A percentile compares a stretch with the other conserved stretches of the same genome.
Conservation (phyloP, 2,888 invertebrate species). For the Tenthredo notha region DNA sequence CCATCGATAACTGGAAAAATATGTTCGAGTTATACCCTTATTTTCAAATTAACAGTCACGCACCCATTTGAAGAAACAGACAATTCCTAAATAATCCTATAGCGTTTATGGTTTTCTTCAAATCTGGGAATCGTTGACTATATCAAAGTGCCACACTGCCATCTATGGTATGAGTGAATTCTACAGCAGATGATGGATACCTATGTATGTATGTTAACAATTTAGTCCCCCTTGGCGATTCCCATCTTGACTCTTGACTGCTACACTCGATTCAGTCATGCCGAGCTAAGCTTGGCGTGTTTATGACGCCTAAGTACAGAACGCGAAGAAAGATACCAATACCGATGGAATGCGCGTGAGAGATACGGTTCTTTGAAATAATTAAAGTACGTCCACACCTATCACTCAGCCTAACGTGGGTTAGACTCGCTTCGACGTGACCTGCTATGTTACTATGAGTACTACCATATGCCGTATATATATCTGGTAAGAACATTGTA, state of each 20-base stretch:
- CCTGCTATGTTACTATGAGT: slow-evolving; percentile 42
- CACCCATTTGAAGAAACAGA: slow-evolving; percentile 4
- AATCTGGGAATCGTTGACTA: slow-evolving; percentile 21
- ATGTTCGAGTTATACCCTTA: not conserved
- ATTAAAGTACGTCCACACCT: slow-evolving; percentile 56
- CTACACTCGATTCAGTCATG: not conserved
- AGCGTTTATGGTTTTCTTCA: not conserved
- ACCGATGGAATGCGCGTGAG: slow-evolving; percentile 50
- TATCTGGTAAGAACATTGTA: slow-evolving; percentile 5
- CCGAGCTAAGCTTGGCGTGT: slow-evolving; percentile 2
- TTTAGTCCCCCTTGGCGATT: slow-evolving; percentile 11
- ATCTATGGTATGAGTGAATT: slow-evolving; percentile 1
- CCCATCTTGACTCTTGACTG: not conserved
- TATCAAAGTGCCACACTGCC: slow-evolving; percentile 20
- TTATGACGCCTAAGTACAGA: slow-evolving; percentile 33
- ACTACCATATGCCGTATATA: not conserved
- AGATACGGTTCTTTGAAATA: slow-evolving; percentile 55
- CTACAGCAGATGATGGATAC: not conserved
- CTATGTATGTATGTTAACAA: not conserved
- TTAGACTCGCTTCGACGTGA: slow-evolving; percentile 53
- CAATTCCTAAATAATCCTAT: not conserved
- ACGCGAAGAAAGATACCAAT: slow-evolving; percentile 37
- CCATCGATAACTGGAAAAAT: not conserved
- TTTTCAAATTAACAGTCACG: not conserved
- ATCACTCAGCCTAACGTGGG: slow-evolving; percentile 55